These are phyloP conservation scores for Phaethon lepturus DNA, from an alignment of 2,113 vertebrate species.

Conservation along the genomic window DNA sequence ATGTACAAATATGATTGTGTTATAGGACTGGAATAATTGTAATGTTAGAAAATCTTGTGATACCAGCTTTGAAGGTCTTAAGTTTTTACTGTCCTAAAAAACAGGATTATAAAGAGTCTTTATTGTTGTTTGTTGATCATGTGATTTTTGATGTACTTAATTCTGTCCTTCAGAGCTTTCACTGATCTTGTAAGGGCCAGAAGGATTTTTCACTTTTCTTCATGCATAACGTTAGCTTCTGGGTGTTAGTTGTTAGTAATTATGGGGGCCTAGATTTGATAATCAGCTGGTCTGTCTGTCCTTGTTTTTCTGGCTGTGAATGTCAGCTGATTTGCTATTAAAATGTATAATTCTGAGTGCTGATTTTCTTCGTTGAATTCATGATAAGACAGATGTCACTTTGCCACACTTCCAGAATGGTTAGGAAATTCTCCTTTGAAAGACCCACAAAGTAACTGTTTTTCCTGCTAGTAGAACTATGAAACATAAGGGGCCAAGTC, in stretches of 20 bases:
- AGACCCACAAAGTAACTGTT: neutral
- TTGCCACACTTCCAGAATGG: neutral
- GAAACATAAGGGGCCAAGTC: neutral
- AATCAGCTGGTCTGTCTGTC: neutral
- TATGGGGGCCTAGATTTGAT: neutral
- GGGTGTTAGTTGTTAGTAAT: neutral
- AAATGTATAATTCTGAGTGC: neutral
- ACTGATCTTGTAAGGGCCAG: neutral
- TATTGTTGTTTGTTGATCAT: slow-evolving; percentile 27
- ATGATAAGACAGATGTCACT: neutral
- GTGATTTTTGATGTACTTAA: neutral
- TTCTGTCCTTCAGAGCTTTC: slow-evolving; percentile 10
- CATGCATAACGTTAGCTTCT: neutral
- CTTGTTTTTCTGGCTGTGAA: neutral
- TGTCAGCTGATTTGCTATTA: slow-evolving; percentile 20
- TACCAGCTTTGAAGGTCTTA: slow-evolving; percentile 26
- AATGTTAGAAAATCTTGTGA: slow-evolving; percentile 40
- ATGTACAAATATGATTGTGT: neutral
- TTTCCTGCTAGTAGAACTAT: neutral
- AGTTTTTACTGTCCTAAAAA: neutral
- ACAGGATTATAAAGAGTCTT: slow-evolving; percentile 25
- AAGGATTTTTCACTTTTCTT: neutral
- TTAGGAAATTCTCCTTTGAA: neutral
- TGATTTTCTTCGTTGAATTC: neutral
- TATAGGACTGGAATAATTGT: neutral